These are phyloP conservation scores for Phocoena phocoena DNA, from an alignment of 2,113 vertebrate species.

Conservation along the genomic window DNA sequence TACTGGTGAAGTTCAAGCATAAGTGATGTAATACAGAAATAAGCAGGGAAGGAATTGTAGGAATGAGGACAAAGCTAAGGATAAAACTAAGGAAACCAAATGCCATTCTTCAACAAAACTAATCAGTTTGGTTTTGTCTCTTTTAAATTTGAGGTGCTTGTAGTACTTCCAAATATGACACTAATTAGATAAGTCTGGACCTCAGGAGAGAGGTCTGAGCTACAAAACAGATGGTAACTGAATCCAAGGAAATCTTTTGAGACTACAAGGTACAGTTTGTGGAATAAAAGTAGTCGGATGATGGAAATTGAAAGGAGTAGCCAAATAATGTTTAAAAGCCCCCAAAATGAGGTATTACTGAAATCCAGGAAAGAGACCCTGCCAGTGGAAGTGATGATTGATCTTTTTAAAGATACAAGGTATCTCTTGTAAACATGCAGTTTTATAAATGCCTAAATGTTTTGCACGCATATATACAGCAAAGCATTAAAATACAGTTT, in stretches of 20 bases:
- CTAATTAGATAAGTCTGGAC: neutral
- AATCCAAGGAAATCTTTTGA: neutral
- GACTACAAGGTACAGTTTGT: neutral
- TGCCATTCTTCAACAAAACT: neutral
- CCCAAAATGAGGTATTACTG: neutral
- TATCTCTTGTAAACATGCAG: neutral
- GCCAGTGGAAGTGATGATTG: neutral
- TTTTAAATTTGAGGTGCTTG: neutral
- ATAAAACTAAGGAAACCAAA: neutral
- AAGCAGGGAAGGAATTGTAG: neutral
- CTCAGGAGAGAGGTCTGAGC: neutral
- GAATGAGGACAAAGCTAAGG: neutral
- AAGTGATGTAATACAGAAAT: neutral
- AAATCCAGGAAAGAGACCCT: neutral
- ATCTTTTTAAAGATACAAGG: neutral
- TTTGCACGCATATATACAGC: neutral
- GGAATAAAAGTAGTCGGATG: neutral
- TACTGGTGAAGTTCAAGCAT: neutral
- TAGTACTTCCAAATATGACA: neutral
- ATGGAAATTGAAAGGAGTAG: neutral
- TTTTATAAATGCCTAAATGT: neutral
- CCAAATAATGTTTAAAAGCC: neutral
- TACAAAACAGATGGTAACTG: neutral
- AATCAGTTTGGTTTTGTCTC: neutral
- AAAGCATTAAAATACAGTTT: neutral